Conservation (phyloP, 2,797 vertebrate species). For the Catostomus latipinnis region DNA sequence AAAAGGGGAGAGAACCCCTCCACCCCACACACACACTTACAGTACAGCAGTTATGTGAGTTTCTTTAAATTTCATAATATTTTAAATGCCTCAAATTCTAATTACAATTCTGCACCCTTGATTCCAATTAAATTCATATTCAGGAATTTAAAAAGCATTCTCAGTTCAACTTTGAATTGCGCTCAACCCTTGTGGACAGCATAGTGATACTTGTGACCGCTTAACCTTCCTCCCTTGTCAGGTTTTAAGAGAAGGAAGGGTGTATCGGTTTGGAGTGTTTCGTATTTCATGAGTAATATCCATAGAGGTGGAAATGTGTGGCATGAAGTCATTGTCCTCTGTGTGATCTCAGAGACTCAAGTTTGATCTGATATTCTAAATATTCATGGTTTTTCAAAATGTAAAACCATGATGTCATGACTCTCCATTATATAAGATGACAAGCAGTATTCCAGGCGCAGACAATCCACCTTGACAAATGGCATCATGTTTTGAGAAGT, state of each 20-base stretch:
- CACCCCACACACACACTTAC: too few species aligned
- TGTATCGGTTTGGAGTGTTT: slow-evolving; percentile 40
- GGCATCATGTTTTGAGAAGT: slow-evolving; percentile 60
- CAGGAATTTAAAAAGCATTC: too few species aligned
- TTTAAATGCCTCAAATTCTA: too few species aligned
- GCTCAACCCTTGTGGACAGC: too few species aligned
- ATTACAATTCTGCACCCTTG: too few species aligned
- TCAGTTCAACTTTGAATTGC: too few species aligned
- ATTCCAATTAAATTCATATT: too few species aligned
- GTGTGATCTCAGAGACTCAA: slow-evolving; percentile 59
- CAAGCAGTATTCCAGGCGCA: slow-evolving; percentile 52
- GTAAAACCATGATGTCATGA: slow-evolving; percentile 64
- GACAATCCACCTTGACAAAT: slow-evolving; percentile 73
- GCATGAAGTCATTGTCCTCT: slow-evolving; percentile 13
- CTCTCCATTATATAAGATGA: slow-evolving; percentile 52
- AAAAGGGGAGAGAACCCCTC: too few species aligned
- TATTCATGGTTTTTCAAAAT: slow-evolving; percentile 2
- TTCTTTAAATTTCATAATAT: too few species aligned
- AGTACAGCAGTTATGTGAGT: too few species aligned
- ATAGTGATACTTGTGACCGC: background rate
- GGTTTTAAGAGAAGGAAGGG: background rate
- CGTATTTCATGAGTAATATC: slow-evolving; percentile 19
- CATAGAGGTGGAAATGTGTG: background rate
- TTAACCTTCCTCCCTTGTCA: background rate
- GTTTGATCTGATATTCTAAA: slow-evolving; percentile 22